phyloP scores from a whole-genome alignment of 2,113 vertebrate species.

The Copsychus sechellarum region DNA sequence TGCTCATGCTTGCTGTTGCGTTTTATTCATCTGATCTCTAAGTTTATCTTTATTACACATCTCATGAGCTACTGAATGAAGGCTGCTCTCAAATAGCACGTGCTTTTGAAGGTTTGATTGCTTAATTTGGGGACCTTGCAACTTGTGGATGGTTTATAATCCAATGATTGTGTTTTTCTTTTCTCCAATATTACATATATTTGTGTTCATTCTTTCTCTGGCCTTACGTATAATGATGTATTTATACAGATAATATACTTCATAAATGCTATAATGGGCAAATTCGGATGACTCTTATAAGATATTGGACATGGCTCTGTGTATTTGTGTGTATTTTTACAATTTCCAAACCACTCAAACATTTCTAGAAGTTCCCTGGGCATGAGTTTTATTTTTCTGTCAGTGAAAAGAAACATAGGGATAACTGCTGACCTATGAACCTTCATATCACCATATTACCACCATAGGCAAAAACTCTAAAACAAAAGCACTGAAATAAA shows the following conservation, averaged over 20 bases:
- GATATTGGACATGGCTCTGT: not conserved
- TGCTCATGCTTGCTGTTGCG: not conserved
- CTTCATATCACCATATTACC: not conserved
- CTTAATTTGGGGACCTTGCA: not conserved
- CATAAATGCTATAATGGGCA: not conserved
- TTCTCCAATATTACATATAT: not conserved
- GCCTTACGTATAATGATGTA: not conserved
- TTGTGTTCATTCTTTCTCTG: not conserved
- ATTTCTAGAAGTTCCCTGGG: not conserved
- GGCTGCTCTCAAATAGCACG: not conserved
- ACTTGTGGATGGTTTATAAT: not conserved
- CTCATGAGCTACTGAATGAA: not conserved
- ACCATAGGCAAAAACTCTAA: not conserved
- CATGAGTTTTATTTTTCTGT: not conserved
- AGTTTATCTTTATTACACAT: not conserved
- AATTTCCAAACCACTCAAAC: not conserved
- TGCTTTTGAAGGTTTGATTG: not conserved
- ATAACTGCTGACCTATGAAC: not conserved
- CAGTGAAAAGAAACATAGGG: not conserved
- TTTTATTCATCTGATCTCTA: not conserved
- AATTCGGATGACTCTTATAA: not conserved
- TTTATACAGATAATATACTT: not conserved
- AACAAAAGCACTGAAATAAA: not conserved
- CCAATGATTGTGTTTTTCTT: not conserved
- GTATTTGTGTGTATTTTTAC: not conserved